Conservation (phyloP, 2,888 invertebrate genomes). For the Euzophera pinguis region DNA sequence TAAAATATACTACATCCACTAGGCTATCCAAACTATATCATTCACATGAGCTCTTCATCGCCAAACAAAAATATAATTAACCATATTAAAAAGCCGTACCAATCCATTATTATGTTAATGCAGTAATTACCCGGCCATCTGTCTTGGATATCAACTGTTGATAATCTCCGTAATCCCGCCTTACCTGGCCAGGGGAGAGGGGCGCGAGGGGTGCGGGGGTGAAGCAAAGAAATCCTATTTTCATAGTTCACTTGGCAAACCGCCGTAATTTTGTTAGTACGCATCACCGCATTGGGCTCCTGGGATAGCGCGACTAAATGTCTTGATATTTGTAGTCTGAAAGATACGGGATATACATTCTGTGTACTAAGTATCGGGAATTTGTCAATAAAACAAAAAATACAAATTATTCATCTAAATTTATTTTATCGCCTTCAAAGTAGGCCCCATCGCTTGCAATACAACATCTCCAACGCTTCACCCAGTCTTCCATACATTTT, state of each 20-base stretch:
- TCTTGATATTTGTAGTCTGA: slow-evolving; percentile 36
- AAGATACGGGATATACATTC: not conserved
- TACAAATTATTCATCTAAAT: too few species aligned
- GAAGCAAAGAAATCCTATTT: slow-evolving; percentile 74
- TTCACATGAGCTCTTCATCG: not conserved
- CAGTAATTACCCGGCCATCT: slow-evolving; percentile 29
- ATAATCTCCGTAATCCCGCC: slow-evolving; percentile 69
- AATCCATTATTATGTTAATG: slow-evolving; percentile 16
- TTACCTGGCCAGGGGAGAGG: slow-evolving; percentile 39
- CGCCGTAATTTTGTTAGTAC: slow-evolving; percentile 71
- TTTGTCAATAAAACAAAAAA: too few species aligned
- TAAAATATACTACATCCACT: too few species aligned
- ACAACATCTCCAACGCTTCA: too few species aligned
- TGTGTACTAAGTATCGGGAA: too few species aligned
- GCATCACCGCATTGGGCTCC: slow-evolving; percentile 70
- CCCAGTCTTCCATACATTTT: too few species aligned
- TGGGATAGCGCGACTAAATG: slow-evolving; percentile 32
- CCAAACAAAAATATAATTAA: not conserved
- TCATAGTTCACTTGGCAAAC: slow-evolving; percentile 76
- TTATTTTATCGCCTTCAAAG: too few species aligned
- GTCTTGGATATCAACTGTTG: slow-evolving; percentile 54
- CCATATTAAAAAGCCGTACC: not conserved
- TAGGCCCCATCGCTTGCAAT: too few species aligned
- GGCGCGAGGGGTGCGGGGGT: slow-evolving; percentile 28
- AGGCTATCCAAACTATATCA: slow-evolving; percentile 11